phyloP scores from a whole-genome alignment of 2,113 vertebrate species.

The Platysteira castanea region DNA sequence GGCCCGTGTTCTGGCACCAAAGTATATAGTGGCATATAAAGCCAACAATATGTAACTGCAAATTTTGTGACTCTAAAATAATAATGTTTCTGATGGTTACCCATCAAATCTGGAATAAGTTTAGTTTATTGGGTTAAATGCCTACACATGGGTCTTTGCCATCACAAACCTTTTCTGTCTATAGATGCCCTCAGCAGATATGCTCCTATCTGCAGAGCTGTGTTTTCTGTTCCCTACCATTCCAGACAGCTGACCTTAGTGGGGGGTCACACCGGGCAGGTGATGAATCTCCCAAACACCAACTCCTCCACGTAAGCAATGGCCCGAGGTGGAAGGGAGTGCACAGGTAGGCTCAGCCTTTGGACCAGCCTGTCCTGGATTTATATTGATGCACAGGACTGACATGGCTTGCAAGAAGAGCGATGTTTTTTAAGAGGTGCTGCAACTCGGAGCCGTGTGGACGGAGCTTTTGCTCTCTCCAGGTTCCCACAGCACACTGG shows the following conservation, averaged over 20 bases:
- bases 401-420: neutral
- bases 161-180: neutral
- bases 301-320: neutral
- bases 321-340: neutral
- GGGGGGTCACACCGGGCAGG: rapidly evolving
- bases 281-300: neutral
- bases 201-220: neutral
- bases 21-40: neutral
- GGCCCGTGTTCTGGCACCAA: neutral
- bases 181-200: neutral
- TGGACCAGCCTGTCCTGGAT: neutral
- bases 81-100: neutral
- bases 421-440: neutral
- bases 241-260: neutral
- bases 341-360: neutral
- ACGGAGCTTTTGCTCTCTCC: neutral
- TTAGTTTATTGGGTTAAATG: neutral
- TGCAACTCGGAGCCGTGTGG: neutral
- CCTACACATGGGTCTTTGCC: rapidly evolving
- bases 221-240: neutral
- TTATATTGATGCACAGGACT: neutral
- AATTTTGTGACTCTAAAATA: neutral
- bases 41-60: neutral
- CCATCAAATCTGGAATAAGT: neutral
- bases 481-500: neutral